These are phyloP conservation scores for Orthonychiurus folsomi DNA, from an alignment of 2,888 invertebrate species.

Conservation along the genomic window DNA sequence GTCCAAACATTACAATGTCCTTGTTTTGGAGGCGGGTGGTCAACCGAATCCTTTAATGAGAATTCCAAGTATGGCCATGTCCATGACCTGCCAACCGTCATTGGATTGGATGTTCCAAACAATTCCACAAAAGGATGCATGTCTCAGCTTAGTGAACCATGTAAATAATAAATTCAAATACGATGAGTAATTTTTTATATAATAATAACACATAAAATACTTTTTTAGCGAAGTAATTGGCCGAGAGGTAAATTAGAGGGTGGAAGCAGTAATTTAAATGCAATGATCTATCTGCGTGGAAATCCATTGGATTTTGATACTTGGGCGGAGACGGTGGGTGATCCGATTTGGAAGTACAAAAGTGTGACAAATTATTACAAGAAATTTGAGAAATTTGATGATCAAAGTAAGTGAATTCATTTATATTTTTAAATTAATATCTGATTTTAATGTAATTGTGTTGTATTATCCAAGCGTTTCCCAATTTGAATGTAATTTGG, in stretches of 20 bases:
- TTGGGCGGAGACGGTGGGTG: conserved; percentile 1
- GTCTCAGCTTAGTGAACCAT: not conserved
- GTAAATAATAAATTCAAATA: conserved; percentile 3
- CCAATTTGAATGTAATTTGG: not conserved
- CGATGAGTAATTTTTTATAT: not conserved
- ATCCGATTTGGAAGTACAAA: conserved; percentile 12
- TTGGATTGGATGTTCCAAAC: conserved; percentile 10
- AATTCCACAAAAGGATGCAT: conserved; percentile 3
- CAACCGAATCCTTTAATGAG: conserved; percentile 11
- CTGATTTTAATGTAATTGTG: not conserved
- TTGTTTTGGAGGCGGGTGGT: conserved; percentile 11
- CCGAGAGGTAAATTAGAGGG: conserved; percentile 11
- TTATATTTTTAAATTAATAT: too few species aligned
- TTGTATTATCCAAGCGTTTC: not conserved
- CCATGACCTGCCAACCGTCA: not conserved
- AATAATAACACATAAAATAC: not conserved
- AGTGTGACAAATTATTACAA: conserved; percentile 7
- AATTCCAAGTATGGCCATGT: not conserved
- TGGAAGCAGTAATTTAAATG: conserved; percentile 10
- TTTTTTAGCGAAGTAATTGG: conserved; percentile 5
- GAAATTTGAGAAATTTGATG: conserved; percentile 8
- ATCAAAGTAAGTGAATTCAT: conserved; percentile 7
- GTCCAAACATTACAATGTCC: conserved; percentile 6
- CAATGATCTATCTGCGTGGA: conserved; percentile 9
- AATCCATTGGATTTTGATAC: conserved; percentile 10